A percentile compares a stretch with the other conserved stretches of the same genome.
phyloP scores from a whole-genome alignment of 64 coral and sea anemone species.

The Exaiptasia diaphana region DNA sequence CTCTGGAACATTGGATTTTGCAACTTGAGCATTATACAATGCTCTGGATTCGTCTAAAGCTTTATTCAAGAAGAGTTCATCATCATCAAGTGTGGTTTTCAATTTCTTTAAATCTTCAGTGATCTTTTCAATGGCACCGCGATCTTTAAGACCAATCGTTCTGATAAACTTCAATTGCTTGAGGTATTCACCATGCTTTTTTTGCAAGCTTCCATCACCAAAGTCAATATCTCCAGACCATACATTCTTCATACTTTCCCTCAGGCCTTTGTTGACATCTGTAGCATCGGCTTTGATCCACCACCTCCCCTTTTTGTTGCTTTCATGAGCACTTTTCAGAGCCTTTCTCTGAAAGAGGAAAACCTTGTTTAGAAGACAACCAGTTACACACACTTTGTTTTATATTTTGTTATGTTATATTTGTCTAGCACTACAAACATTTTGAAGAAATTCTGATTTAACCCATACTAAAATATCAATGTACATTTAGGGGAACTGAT shows the following conservation, averaged over 20 bases:
- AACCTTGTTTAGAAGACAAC: not conserved
- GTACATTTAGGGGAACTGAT: no score
- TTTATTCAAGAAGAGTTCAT: slow-evolving; percentile 16
- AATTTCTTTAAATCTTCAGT: not conserved
- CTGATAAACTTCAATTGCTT: slow-evolving; percentile 1
- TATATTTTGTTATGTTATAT: not conserved
- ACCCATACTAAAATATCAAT: not conserved
- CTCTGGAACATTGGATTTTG: slow-evolving; percentile 30
- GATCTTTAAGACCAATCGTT: slow-evolving; percentile 28
- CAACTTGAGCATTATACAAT: slow-evolving; percentile 13
- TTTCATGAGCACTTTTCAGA: not conserved
- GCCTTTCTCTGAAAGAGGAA: not conserved
- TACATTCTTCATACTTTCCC: not conserved
- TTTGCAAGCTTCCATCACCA: not conserved
- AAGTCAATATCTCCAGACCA: slow-evolving; percentile 20
- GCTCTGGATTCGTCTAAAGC: slow-evolving; percentile 8
- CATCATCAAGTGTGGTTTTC: not conserved
- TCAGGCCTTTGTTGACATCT: not conserved
- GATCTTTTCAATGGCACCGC: not conserved
- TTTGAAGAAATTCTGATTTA: not conserved
- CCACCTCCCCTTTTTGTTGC: not conserved
- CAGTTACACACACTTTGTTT: no score
- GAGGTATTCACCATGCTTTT: slow-evolving; percentile 8
- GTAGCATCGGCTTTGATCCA: slow-evolving; percentile 25
- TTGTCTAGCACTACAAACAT: not conserved